A percentile compares a stretch with the other conserved stretches of the same genome.
Evolutionary conservation across 2,797 vertebrate genomes (phyloP).

Genomic region (Varecia variegata): DNA sequence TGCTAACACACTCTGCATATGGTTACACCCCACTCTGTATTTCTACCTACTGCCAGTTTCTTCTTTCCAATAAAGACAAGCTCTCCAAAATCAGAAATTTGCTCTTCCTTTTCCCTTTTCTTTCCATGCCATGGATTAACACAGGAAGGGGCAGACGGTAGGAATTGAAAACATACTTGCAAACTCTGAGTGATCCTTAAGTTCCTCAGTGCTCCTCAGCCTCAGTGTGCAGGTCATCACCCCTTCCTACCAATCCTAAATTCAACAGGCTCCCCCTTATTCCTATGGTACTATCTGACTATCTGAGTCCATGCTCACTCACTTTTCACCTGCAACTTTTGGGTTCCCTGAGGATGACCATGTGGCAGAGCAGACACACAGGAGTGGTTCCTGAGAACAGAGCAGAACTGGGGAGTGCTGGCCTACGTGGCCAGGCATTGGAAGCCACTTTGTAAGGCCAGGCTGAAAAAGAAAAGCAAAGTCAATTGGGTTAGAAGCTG

Average conservation of each 20-base stretch:
- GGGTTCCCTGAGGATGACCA: neutral
- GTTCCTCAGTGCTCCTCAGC: neutral
- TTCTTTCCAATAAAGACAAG: neutral
- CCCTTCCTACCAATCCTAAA: neutral
- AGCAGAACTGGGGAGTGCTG: neutral
- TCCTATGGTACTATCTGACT: neutral
- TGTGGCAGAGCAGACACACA: rapidly evolving
- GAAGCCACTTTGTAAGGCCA: neutral
- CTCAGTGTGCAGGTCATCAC: rapidly evolving
- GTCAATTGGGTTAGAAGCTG: neutral
- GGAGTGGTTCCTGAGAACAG: rapidly evolving
- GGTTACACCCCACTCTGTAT: neutral
- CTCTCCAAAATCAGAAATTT: neutral
- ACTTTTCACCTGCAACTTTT: neutral
- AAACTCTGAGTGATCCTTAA: neutral
- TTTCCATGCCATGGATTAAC: neutral
- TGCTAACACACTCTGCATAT: neutral
- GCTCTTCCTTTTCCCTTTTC: neutral
- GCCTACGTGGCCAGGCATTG: neutral
- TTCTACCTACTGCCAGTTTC: neutral
- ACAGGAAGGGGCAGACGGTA: neutral
- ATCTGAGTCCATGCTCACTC: neutral
- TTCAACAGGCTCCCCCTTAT: too few species aligned
- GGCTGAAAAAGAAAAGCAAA: neutral
- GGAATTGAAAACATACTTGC: neutral